phyloP scores from a whole-genome alignment of 2,113 vertebrate species.

The Epinephelus cyanopodus region DNA sequence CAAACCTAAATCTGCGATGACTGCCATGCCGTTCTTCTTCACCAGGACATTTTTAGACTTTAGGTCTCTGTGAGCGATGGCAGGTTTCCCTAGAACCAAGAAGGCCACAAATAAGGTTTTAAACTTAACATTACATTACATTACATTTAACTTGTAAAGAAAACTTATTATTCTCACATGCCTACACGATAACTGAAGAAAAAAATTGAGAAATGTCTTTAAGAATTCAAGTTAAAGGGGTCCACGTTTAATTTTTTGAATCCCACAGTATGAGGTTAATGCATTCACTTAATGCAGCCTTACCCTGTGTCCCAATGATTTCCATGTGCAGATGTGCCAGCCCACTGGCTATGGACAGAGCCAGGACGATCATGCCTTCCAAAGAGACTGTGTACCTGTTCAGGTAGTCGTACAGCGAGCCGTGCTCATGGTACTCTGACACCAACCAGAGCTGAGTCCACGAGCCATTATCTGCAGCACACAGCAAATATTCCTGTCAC shows the following conservation, averaged over 20 bases:
- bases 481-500: constrained; percentile 19
- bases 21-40: constrained; percentile 94
- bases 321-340: constrained; percentile 99
- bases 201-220: too few species aligned
- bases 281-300: constrained; percentile 15
- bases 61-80: constrained; percentile 97
- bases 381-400: constrained; percentile 91
- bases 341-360: constrained; percentile 92
- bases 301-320: constrained; percentile 97
- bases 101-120: constrained; percentile 6
- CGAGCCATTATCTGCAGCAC: constrained; percentile 91
- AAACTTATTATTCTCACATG: too few species aligned
- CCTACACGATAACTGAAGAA: too few species aligned
- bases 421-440: constrained; percentile 96
- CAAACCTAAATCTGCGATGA: constrained; percentile 95
- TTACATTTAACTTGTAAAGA: too few species aligned
- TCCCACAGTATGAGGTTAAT: not conserved
- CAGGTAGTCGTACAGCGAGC: constrained; percentile 96
- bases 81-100: constrained; percentile 91
- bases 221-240: too few species aligned
- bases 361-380: constrained; percentile 89
- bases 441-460: constrained; percentile 99
- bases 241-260: not conserved
- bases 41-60: constrained; percentile 98
- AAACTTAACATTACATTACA: too few species aligned